Conservation (phyloP, 2,888 invertebrate genomes). For the Eilema caniola region DNA sequence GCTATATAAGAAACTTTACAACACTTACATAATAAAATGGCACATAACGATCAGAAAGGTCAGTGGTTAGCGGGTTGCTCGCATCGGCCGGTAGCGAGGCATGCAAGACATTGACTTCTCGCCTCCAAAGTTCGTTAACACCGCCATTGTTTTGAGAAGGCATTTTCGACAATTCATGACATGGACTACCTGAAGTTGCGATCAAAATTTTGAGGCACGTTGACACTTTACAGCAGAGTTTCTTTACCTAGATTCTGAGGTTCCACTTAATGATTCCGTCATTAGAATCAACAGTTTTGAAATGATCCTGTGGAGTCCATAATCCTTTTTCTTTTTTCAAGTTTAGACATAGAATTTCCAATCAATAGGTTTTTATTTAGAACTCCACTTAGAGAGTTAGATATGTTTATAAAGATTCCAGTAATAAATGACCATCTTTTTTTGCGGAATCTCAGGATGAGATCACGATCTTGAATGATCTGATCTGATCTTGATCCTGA, state of each 20-base stretch:
- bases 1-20: neutral
- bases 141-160: slow-evolving; percentile 66
- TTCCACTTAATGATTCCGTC: neutral
- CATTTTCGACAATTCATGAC: slow-evolving; percentile 50
- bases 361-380: neutral
- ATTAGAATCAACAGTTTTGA: neutral
- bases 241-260: neutral
- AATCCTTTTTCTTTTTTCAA: neutral
- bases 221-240: neutral
- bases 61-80: slow-evolving; percentile 27
- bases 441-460: too few relatives aligned
- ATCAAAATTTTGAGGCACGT: neutral
- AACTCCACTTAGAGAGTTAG: too few relatives aligned
- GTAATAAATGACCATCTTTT: too few relatives aligned
- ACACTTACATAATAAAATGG: slow-evolving; percentile 10
- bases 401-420: too few relatives aligned
- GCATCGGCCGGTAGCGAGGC: slow-evolving; percentile 8
- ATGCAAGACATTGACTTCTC: slow-evolving; percentile 32
- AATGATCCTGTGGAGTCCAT: neutral
- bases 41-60: slow-evolving; percentile 20
- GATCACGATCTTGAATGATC: too few relatives aligned
- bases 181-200: slow-evolving; percentile 2
- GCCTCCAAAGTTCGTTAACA: slow-evolving; percentile 68
- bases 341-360: neutral
- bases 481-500: neutral